Percentiles rank a stretch among this genome's conserved stretches.
Evolutionary conservation across 2,888 invertebrate species (phyloP).

Genomic region (Hemithea aestivaria): DNA sequence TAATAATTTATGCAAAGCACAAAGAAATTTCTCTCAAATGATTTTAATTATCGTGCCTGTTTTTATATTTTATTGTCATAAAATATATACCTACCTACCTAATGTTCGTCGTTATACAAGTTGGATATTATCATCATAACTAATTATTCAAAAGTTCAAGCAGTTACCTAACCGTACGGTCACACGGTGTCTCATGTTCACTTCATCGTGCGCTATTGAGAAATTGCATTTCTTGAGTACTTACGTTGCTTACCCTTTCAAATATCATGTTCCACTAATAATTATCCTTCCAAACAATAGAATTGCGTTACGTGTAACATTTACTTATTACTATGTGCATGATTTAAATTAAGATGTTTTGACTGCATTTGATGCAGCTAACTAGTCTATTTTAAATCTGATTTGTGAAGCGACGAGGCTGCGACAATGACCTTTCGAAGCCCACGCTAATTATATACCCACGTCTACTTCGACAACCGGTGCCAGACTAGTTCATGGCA

Average conservation of each 20-base stretch:
- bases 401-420: constrained; percentile 55
- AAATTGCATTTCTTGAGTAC: constrained; percentile 17
- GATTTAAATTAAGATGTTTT: too few relatives aligned
- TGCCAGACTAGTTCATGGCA: constrained; percentile 58
- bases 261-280: constrained; percentile 4
- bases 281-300: not conserved
- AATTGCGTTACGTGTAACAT: too few relatives aligned
- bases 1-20: too few relatives aligned
- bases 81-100: too few relatives aligned
- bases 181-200: constrained; percentile 27
- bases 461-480: constrained; percentile 51
- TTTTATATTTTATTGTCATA: too few relatives aligned
- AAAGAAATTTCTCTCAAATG: too few relatives aligned
- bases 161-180: constrained; percentile 17
- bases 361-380: constrained; percentile 13
- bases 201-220: constrained; percentile 15
- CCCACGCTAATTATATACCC: constrained; percentile 76
- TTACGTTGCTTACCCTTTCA: constrained; percentile 6
- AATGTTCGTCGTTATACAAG: too few relatives aligned
- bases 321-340: too few relatives aligned
- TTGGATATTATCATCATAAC: too few relatives aligned
- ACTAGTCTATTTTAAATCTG: constrained; percentile 54
- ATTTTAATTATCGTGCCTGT: too few relatives aligned
- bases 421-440: constrained; percentile 75
- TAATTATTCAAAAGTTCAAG: constrained; percentile 12